Percentiles rank a stretch among this genome's conserved stretches.
Conservation (phyloP, 2,888 invertebrate species). For the Ditula angustiorana region DNA sequence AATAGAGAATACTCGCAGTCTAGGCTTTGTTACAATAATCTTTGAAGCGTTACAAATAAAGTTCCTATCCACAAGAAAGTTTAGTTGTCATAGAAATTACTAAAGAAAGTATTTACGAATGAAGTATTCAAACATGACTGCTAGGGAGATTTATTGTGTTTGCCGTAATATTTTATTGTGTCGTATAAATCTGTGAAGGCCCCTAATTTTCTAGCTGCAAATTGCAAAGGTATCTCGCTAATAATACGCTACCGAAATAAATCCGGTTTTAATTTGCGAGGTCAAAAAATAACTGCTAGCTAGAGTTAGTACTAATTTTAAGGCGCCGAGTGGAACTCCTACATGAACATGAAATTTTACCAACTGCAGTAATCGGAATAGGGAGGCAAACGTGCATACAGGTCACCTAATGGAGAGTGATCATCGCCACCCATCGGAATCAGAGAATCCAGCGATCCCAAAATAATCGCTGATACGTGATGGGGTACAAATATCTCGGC, state of each 20-base stretch:
- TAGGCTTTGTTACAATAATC: background rate
- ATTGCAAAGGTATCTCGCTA: constrained; percentile 29
- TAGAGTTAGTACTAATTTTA: constrained; percentile 58
- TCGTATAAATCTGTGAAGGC: constrained; percentile 10
- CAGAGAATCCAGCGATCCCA: too few species aligned
- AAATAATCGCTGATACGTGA: too few species aligned
- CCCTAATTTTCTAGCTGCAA: constrained; percentile 12
- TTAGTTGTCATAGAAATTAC: constrained; percentile 10
- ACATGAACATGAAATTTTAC: too few species aligned
- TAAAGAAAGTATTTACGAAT: constrained; percentile 12
- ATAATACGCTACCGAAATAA: constrained; percentile 42
- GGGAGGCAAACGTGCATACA: too few species aligned
- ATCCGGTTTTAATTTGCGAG: constrained; percentile 13
- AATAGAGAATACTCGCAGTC: background rate
- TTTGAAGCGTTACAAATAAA: background rate
- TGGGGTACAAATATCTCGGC: too few species aligned
- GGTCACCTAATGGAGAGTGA: too few species aligned
- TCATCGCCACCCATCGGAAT: too few species aligned
- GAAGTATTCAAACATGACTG: constrained; percentile 20
- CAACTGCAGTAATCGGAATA: too few species aligned
- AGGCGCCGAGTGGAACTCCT: too few species aligned
- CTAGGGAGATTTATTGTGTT: constrained; percentile 24
- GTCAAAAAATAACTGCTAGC: constrained; percentile 54
- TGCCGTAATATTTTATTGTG: constrained; percentile 16
- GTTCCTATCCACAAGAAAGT: constrained; percentile 10